Conservation (phyloP, 2,113 vertebrate genomes). For the Campylomormyrus tamandua region DNA sequence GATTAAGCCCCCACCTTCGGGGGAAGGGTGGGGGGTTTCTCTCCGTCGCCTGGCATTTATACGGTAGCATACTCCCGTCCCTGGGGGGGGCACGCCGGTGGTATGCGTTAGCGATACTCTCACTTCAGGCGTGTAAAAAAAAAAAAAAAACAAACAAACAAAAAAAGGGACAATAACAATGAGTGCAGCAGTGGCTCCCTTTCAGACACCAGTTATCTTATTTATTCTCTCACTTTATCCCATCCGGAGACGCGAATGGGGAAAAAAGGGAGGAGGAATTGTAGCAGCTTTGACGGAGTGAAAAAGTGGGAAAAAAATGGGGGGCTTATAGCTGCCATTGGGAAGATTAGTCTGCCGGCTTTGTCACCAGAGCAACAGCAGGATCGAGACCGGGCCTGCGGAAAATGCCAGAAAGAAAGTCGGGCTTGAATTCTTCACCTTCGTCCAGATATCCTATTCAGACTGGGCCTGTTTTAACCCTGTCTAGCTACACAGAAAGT, state of each 20-base stretch:
- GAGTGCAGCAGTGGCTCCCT: neutral
- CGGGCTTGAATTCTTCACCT: neutral
- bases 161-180: neutral
- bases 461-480: neutral
- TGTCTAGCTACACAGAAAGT: neutral
- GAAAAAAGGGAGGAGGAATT: neutral
- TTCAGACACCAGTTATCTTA: neutral
- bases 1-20: constrained; percentile 1
- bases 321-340: neutral
- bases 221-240: neutral
- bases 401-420: neutral
- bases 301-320: neutral
- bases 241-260: neutral
- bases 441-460: neutral
- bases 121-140: neutral
- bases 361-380: constrained; percentile 6
- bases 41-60: neutral
- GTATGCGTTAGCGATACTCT: neutral
- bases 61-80: constrained; percentile 21
- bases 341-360: constrained; percentile 12
- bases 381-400: neutral
- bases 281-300: neutral
- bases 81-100: neutral
- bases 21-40: neutral
- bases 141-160: neutral